Percentiles rank a stretch among this genome's conserved stretches.
Evolutionary conservation across 2,797 vertebrate species (phyloP).

Genomic region (Sebastes matsubarae): DNA sequence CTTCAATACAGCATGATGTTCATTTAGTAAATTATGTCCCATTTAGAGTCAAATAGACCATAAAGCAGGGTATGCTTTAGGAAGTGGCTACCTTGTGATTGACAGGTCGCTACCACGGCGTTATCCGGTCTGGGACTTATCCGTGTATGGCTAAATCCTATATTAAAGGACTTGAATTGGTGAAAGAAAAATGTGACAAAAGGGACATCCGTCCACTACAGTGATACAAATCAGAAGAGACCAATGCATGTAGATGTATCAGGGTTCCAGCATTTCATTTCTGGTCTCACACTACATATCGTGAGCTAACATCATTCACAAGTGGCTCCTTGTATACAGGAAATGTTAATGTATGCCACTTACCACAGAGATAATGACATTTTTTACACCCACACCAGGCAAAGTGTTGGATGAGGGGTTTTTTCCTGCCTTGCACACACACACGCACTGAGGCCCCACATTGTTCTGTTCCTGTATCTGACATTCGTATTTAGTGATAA

Average conservation of each 20-base stretch:
- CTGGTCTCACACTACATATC: not conserved
- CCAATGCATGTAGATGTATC: not conserved
- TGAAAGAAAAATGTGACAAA: not conserved
- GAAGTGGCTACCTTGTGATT: no score
- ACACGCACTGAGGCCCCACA: not conserved
- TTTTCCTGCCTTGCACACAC: not conserved
- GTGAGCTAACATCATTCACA: constrained; percentile 15
- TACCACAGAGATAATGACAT: constrained; percentile 1
- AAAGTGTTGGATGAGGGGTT: not conserved
- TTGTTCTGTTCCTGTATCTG: constrained; percentile 7
- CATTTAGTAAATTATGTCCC: no score
- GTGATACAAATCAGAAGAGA: not conserved
- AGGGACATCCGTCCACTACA: not conserved
- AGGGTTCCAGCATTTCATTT: not conserved
- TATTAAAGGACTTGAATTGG: not conserved
- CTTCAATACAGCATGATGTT: no score
- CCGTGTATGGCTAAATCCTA: not conserved
- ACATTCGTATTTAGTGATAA: constrained; percentile 17
- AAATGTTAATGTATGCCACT: constrained; percentile 37
- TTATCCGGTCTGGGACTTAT: no score
- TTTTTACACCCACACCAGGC: constrained; percentile 39
- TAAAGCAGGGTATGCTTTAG: no score
- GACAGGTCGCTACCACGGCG: no score
- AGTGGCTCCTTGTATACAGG: constrained; percentile 19
- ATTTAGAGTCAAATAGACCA: no score